A percentile compares a stretch with the other conserved stretches of the same genome.
phyloP scores from a whole-genome alignment of 2,113 vertebrate species.

The Suncus etruscus region DNA sequence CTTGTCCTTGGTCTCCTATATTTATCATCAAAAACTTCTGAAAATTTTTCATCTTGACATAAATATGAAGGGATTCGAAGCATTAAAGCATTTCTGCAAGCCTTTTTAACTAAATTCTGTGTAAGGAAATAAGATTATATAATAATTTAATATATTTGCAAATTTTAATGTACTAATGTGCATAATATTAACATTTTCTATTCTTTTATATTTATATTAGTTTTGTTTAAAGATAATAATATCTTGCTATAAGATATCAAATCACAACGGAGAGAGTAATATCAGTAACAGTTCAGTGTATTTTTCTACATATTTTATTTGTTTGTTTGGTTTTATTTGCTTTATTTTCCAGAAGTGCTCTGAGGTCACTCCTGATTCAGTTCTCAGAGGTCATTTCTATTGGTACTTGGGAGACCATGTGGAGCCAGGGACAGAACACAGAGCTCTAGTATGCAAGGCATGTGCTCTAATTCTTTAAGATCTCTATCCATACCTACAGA shows the following conservation, averaged over 20 bases:
- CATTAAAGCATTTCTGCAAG: conserved; percentile 84
- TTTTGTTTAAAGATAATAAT: conserved; percentile 64
- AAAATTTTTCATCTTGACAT: conserved; percentile 82
- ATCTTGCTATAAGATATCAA: conserved; percentile 54
- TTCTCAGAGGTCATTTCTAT: no score
- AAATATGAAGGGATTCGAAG: conserved; percentile 86
- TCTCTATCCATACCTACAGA: background rate
- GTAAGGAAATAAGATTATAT: conserved; percentile 61
- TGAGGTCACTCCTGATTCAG: no score
- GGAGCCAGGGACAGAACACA: no score
- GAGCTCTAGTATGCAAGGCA: no score
- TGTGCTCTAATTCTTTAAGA: no score
- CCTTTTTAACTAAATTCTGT: conserved; percentile 85
- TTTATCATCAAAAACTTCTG: conserved; percentile 80
- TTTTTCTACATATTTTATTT: conserved; percentile 10
- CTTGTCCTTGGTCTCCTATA: conserved; percentile 88
- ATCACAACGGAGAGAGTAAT: conserved; percentile 46
- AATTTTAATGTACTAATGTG: conserved; percentile 18
- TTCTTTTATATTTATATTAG: conserved; percentile 37
- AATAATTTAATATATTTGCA: conserved; percentile 54
- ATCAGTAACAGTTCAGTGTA: conserved; percentile 40
- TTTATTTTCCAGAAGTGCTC: no score
- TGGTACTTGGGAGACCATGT: no score
- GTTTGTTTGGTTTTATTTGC: no score
- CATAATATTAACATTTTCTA: conserved; percentile 50